Percentiles rank a stretch among this genome's conserved stretches.
phyloP scores from a whole-genome alignment of 1,140 invertebrate genomes.

The Lethrus apterus region DNA sequence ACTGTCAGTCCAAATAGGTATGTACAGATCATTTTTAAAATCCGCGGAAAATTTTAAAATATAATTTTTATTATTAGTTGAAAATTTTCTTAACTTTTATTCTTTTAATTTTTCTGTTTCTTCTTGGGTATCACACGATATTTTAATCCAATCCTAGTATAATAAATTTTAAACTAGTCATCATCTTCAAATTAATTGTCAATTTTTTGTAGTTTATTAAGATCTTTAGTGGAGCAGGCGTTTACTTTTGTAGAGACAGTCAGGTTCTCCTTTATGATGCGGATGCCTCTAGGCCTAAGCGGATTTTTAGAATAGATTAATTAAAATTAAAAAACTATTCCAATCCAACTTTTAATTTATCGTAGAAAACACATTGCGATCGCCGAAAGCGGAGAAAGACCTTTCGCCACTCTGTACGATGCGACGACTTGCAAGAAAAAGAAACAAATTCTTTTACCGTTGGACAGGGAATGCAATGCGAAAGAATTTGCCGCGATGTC shows the following conservation, averaged over 20 bases:
- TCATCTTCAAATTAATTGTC: no score
- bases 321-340: no score
- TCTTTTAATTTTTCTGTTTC: slow-evolving; percentile 1
- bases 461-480: slow-evolving; percentile 30
- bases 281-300: no score
- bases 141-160: neutral
- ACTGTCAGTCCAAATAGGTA: slow-evolving; percentile 59
- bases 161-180: no score
- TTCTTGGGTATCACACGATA: neutral
- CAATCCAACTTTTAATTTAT: no score
- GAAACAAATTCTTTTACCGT: slow-evolving; percentile 53
- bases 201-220: no score
- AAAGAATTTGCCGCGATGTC: slow-evolving; percentile 61
- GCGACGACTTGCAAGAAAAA: slow-evolving; percentile 52
- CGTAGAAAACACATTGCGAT: slow-evolving; percentile 50
- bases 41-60: neutral
- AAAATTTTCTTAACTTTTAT: neutral
- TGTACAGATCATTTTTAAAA: slow-evolving; percentile 26
- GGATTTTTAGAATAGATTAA: no score
- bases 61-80: neutral
- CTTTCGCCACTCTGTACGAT: slow-evolving; percentile 59
- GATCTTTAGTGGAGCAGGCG: no score
- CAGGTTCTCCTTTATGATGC: no score
- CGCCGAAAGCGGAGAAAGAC: slow-evolving; percentile 47
- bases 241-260: no score